phyloP scores from a whole-genome alignment of 64 coral and sea anemone species.

The Porites lutea region DNA sequence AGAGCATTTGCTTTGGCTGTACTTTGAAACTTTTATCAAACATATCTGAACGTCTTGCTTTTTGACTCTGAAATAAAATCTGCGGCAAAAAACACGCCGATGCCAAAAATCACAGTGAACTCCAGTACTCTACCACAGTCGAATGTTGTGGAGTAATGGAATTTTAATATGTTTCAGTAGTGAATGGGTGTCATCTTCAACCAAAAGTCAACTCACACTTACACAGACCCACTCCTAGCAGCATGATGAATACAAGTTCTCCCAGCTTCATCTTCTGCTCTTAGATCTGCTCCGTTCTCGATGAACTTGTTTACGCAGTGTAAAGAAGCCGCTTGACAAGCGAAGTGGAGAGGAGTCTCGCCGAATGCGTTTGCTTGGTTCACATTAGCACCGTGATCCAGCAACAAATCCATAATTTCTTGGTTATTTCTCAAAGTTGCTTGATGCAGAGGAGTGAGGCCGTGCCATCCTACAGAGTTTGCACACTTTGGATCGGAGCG shows the following conservation, averaged over 20 bases:
- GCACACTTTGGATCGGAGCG: constrained; percentile 60
- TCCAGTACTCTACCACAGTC: no score
- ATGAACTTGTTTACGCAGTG: constrained; percentile 64
- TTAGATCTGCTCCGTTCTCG: constrained; percentile 79
- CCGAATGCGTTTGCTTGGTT: constrained; percentile 76
- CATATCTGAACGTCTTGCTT: no score
- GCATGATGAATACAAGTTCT: constrained; percentile 86
- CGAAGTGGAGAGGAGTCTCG: constrained; percentile 84
- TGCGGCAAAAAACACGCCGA: no score
- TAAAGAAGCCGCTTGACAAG: constrained; percentile 79
- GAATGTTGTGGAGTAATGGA: no score
- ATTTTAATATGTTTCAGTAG: no score
- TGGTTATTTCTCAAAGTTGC: constrained; percentile 76
- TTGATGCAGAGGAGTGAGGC: constrained; percentile 88
- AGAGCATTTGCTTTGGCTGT: no score
- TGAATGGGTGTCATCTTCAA: not conserved
- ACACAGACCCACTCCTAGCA: constrained; percentile 94
- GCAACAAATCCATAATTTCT: constrained; percentile 69
- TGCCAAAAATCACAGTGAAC: no score
- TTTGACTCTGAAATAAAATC: no score
- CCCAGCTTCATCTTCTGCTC: constrained; percentile 71
- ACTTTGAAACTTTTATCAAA: no score
- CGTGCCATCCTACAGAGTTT: constrained; percentile 89
- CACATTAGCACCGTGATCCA: constrained; percentile 74
- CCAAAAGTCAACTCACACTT: constrained; percentile 40